These are phyloP conservation scores for Pogonophryne albipinna DNA, from an alignment of 2,797 vertebrate genomes.

Conservation along the genomic window DNA sequence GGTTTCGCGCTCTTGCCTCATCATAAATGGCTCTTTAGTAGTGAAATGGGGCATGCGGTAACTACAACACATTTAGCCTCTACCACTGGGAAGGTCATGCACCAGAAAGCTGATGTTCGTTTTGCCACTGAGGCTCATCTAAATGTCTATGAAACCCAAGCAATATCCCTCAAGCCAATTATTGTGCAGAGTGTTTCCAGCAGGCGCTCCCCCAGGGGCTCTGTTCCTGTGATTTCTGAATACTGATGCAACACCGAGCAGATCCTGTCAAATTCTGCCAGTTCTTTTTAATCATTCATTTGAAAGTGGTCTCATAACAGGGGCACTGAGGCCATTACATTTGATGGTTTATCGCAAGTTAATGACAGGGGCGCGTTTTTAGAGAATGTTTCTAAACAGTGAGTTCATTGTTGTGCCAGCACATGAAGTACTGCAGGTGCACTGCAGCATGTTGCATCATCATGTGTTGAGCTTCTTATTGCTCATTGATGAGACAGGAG, in stretches of 20 bases:
- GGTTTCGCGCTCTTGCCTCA: constrained; percentile 13
- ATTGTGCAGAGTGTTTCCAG: constrained; percentile 71
- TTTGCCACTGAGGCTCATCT: constrained; percentile 60
- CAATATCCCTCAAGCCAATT: constrained; percentile 69
- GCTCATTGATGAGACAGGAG: constrained; percentile 53
- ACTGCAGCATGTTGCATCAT: constrained; percentile 56
- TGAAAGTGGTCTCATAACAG: constrained; percentile 49
- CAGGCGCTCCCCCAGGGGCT: constrained; percentile 49
- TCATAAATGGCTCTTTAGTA: constrained; percentile 15
- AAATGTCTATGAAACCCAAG: constrained; percentile 62
- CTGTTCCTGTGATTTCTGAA: constrained; percentile 73
- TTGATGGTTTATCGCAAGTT: constrained; percentile 42
- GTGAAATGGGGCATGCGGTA: constrained; percentile 37
- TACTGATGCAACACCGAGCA: constrained; percentile 69
- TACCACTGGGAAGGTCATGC: constrained; percentile 41
- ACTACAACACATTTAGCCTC: constrained; percentile 10
- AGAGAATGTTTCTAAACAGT: constrained; percentile 32
- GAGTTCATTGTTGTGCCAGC: constrained; percentile 23
- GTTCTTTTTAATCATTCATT: constrained; percentile 68
- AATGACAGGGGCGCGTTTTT: constrained; percentile 23
- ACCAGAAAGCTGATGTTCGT: constrained; percentile 49
- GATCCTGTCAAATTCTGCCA: constrained; percentile 66
- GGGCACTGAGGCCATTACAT: constrained; percentile 46
- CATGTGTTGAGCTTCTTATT: constrained; percentile 39
- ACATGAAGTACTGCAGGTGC: constrained; percentile 47